Conservation (phyloP, 1,140 invertebrate genomes). For the Drosophila ercepeae region DNA sequence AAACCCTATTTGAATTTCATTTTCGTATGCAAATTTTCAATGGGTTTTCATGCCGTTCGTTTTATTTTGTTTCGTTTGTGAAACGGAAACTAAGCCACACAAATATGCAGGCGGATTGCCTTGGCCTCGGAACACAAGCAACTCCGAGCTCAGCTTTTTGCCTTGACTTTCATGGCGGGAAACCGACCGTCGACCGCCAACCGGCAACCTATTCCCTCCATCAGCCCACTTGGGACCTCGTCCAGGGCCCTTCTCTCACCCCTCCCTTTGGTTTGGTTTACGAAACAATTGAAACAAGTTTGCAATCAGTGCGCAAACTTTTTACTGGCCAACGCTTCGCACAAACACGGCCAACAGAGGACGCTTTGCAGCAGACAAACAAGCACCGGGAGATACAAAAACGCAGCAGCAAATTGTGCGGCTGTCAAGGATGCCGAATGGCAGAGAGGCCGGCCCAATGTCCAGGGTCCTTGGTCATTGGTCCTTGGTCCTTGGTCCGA, state of each 20-base stretch:
- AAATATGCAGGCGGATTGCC: constrained; percentile 70
- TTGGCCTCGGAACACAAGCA: constrained; percentile 37
- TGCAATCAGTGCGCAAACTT: constrained; percentile 79
- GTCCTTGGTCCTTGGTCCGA: constrained; percentile 11
- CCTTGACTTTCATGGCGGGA: constrained; percentile 67
- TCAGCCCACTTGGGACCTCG: constrained; percentile 8
- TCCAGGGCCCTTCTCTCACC: constrained; percentile 1
- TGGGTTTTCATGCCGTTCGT: constrained; percentile 74
- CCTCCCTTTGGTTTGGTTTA: constrained; percentile 44
- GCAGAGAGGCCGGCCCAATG: constrained; percentile 21
- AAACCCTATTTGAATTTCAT: constrained; percentile 77
- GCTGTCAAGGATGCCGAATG: constrained; percentile 56
- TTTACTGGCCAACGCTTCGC: constrained; percentile 45
- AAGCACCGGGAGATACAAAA: constrained; percentile 69
- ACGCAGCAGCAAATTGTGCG: constrained; percentile 72
- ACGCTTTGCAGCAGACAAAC: constrained; percentile 36
- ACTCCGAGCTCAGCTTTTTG: constrained; percentile 19
- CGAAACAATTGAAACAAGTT: constrained; percentile 81
- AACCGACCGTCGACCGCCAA: constrained; percentile 7
- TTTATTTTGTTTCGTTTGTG: constrained; percentile 58
- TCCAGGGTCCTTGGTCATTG: constrained; percentile 9
- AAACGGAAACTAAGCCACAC: constrained; percentile 77
- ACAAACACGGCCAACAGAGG: constrained; percentile 6
- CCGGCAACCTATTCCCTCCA: constrained; percentile 3
- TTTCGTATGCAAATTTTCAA: constrained; percentile 79